Evolutionary conservation across 2,113 vertebrate genomes (phyloP), one percentile per base, ranked within the genome.

Genomic region (Ceyx cyanopectus): DNA sequence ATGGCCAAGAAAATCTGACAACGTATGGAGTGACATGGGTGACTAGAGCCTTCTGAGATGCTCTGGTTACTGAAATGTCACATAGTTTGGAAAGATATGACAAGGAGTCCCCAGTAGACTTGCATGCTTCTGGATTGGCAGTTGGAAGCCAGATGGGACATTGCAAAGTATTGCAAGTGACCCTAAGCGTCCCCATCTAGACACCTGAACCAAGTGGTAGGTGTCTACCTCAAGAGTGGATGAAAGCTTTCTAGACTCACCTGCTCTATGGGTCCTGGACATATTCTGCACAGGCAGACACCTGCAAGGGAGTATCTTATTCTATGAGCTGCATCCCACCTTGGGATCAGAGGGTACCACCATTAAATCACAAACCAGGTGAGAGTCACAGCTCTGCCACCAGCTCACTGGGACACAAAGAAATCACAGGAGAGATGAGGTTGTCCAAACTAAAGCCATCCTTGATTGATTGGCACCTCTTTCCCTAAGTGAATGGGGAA

Each of bases 351-450:
- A n/a, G 19, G 14, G 65, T 26, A 51, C 11, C 27, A 61, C 50
- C 23, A 40, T 10, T 30, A 75, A 66, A 67, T 22, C 40, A 62
- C 65, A 81, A 41, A 77, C 4, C 23, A 37, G 29, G 6, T 1
- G 6, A 43, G 27, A 48, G 11, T 1, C 27, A 54, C 7, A 67
- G 41, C 46, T 58, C 69, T 66, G 46, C 20, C 69, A 14, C 29
- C 0, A 0, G 29, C 13, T 14, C 14, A 2, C 65, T 34, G 69
- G 56, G 43, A 40, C 37, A 9, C 0, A 1, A 3, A 68, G 41
- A 14, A 22, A 45, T 61, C 78, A 58, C 12, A 15, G n/a, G 24
- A 65, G 45, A 50, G 27, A 22, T 3, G 37, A 3, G 5, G n/a
- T 32, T 22, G 14, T 16, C 75, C 56, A 37, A 30, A 19, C 10